Base-by-base conservation (phyloP, 2,888 invertebrate species). In the Hemaris fuciformis region DNA sequence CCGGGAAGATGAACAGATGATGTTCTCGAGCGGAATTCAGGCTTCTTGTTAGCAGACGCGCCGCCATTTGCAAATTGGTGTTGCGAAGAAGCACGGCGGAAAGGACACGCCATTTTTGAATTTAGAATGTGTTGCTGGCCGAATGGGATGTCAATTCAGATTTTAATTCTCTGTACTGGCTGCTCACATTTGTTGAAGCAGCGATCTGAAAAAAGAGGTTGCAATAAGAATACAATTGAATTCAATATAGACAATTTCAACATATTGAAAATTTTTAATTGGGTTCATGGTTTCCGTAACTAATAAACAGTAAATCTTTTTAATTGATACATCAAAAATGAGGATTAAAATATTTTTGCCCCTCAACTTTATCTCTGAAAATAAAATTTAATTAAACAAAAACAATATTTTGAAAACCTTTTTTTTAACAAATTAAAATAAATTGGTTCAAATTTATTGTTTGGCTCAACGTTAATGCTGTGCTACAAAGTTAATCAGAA, bases 1-100 rank as follows among this genome's bases (percentile, higher is more conserved):
- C 93, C 93, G 10, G 93, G 87, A 45, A 95, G 91, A 73, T 95
- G 95, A 59, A 95, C 85, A 1, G 95, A 95, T 20, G 95, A 94
- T 84, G 95, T 95, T 66, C 95, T 86, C 31, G 94, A 92, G 34
- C 94, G 88, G 66, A 93, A 87, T 77, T 89, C 93, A 2, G 83
- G 81, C 61, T 87, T 89, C 72, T 88, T 90, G n/a, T 80, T 74
- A 10, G 81, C 81, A 31, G 90, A 85, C 57, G 84, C 79, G 60
- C 82, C 80, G 59, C 93, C 93, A 72, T 93, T 93, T 25, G 93
- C 88, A 66, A 93, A 91, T 75, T 93, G 92, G 65, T 89, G 93
- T 66, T 93, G 93, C n/a, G 93, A 91, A 10, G 93, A 89, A 7
- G 93, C 89, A 59, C 93, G 92, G 65, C 93, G 88, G 74, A 94